Percentiles rank a stretch among this genome's conserved stretches.
Evolutionary conservation across 2,797 vertebrate species (phyloP).

Genomic region (Fringilla coelebs): DNA sequence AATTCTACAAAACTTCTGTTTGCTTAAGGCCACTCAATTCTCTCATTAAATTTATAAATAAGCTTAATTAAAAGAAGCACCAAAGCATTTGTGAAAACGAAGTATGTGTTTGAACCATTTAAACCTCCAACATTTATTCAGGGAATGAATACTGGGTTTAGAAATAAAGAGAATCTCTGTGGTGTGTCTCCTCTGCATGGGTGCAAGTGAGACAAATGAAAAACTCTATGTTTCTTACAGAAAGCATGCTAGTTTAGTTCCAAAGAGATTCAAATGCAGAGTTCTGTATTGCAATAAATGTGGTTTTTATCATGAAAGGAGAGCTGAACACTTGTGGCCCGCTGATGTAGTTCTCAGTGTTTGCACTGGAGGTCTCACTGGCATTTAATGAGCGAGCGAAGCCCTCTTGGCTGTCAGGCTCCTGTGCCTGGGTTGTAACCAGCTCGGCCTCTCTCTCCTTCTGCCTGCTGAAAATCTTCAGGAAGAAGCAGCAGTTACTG

Average conservation of each 20-base stretch:
- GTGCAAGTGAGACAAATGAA: background rate
- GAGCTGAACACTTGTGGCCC: background rate
- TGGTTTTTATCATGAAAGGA: background rate
- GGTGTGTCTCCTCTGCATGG: background rate
- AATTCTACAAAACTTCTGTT: background rate
- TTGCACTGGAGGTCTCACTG: background rate
- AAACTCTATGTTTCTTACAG: background rate
- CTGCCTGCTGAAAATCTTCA: background rate
- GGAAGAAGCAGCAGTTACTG: background rate
- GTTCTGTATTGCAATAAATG: background rate
- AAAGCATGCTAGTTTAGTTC: background rate
- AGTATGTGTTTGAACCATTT: background rate
- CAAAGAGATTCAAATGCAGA: background rate
- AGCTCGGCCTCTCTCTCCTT: background rate
- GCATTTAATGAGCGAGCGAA: fast-evolving
- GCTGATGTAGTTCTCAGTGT: background rate
- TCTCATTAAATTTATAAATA: background rate
- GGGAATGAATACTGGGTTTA: background rate
- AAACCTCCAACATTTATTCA: background rate
- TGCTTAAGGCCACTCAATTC: background rate
- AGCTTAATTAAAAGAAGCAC: background rate
- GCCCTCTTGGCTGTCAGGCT: background rate
- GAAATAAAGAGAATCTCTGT: background rate
- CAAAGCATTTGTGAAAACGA: background rate
- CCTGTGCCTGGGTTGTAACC: background rate